Conservation (phyloP, 2,797 vertebrate genomes). For the Tachyglossus aculeatus region DNA sequence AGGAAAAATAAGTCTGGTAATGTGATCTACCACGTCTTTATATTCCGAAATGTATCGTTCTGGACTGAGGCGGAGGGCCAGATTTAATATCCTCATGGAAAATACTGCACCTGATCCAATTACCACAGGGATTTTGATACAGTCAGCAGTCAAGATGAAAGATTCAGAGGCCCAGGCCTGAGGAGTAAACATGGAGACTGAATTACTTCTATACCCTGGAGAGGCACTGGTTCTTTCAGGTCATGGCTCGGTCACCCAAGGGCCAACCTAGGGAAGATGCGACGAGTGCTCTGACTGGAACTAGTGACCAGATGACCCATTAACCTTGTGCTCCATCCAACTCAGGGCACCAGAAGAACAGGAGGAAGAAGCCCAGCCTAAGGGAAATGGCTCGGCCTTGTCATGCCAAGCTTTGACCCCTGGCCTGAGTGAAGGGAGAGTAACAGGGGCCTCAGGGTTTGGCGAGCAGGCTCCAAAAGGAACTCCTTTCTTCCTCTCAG, state of each 20-base stretch:
- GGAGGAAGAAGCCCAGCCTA: no score
- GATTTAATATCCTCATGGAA: constrained; percentile 71
- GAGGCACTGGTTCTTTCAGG: constrained; percentile 13
- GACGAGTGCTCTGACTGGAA: not conserved
- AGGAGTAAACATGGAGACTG: constrained; percentile 35
- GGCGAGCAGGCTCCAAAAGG: no score
- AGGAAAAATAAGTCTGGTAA: constrained; percentile 46
- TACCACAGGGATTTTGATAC: constrained; percentile 70
- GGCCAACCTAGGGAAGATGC: not conserved
- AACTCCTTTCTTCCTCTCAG: no score
- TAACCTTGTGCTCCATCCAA: no score
- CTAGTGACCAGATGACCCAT: no score
- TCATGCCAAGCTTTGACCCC: no score
- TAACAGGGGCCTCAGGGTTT: no score
- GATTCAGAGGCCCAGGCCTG: constrained; percentile 18
- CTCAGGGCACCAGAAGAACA: no score
- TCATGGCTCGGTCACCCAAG: not conserved
- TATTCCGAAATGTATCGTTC: constrained; percentile 61
- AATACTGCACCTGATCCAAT: constrained; percentile 74
- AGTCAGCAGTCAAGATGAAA: constrained; percentile 61
- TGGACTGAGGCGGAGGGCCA: constrained; percentile 55
- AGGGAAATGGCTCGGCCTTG: no score
- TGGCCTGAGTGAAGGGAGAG: no score
- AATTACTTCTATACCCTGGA: constrained; percentile 37
- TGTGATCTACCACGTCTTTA: constrained; percentile 62